Evolutionary conservation across 2,113 vertebrate genomes (phyloP).

Genomic region (Craseonycteris thonglongyai): DNA sequence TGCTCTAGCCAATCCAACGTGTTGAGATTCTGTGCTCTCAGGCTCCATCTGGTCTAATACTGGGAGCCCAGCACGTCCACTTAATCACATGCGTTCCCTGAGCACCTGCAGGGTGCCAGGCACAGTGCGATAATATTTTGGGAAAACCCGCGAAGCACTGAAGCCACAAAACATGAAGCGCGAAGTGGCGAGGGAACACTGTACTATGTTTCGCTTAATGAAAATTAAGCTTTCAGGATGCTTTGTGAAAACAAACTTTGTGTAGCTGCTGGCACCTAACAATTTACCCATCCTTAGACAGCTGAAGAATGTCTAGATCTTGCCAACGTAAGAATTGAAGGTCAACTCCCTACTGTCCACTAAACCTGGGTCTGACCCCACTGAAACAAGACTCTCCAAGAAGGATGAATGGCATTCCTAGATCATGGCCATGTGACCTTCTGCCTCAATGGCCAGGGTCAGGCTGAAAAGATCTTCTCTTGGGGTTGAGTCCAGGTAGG

Average conservation of each 20-base stretch:
- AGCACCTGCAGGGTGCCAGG: too few relatives aligned
- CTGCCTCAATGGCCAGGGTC: neutral
- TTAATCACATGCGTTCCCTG: too few relatives aligned
- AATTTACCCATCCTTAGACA: neutral
- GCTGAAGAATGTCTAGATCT: neutral
- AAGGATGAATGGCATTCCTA: accelerated
- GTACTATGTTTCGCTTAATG: neutral
- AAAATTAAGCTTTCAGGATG: neutral
- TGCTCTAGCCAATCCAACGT: too few relatives aligned
- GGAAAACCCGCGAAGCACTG: too few relatives aligned
- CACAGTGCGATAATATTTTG: too few relatives aligned
- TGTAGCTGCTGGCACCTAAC: neutral
- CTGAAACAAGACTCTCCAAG: neutral
- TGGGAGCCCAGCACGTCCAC: too few relatives aligned
- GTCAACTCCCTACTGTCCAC: neutral
- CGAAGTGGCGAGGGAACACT: too few relatives aligned
- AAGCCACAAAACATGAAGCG: too few relatives aligned
- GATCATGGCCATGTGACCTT: neutral
- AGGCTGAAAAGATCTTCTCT: neutral
- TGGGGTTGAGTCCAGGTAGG: neutral
- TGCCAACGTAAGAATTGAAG: neutral
- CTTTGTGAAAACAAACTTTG: neutral
- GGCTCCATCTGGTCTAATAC: too few relatives aligned
- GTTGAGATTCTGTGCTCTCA: too few relatives aligned
- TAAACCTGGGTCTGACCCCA: neutral